Base-by-base conservation (phyloP, 2,888 invertebrate genomes). In the Eucriotettix oculatus region DNA sequence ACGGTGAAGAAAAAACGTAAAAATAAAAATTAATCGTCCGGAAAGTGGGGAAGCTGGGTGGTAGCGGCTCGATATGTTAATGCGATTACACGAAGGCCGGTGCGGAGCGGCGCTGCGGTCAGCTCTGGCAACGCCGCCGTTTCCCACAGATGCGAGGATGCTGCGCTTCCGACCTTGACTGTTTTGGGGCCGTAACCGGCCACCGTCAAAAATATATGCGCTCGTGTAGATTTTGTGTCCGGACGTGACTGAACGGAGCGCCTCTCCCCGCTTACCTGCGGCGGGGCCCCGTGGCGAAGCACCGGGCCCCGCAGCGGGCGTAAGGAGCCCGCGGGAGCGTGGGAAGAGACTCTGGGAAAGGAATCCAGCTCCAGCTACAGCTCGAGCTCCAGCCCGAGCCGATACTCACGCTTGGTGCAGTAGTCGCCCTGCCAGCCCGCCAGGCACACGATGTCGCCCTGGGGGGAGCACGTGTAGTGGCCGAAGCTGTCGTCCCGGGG, bases 371-470 rank as follows among this genome's bases (percentile, higher is more conserved):
- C 12, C 48, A 7, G 48, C n/a, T n/a, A n/a, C n/a, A n/a, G n/a
- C n/a, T n/a, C n/a, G n/a, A n/a, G n/a, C n/a, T n/a, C n/a, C n/a
- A n/a, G n/a, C n/a, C n/a, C n/a, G n/a, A n/a, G n/a, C n/a, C n/a
- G n/a, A 48, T 42, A 84, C 90, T 87, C 81, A 96, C 96, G 87
- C 83, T 85, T 90, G 61, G 89, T 86, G 78, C 96, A 96, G 76
- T 96, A 94, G 71, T 88, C 85, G 65, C 94, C 95, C 65, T 87
- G 86, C 96, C 96, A 97, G 61, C 97, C 97, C 44, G 86, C 81
- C 68, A 86, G 78, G 76, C 96, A 97, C 58, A 92, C 86, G 66
- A 88, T 87, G 71, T 89, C 87, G 14, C 96, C 96, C 58, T 84
- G 82, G 11, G 86, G 81, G 59, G 92, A 91, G 76, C 96, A 97